phyloP scores from a whole-genome alignment of 2,888 invertebrate genomes.

The Drosophila sordidula region DNA sequence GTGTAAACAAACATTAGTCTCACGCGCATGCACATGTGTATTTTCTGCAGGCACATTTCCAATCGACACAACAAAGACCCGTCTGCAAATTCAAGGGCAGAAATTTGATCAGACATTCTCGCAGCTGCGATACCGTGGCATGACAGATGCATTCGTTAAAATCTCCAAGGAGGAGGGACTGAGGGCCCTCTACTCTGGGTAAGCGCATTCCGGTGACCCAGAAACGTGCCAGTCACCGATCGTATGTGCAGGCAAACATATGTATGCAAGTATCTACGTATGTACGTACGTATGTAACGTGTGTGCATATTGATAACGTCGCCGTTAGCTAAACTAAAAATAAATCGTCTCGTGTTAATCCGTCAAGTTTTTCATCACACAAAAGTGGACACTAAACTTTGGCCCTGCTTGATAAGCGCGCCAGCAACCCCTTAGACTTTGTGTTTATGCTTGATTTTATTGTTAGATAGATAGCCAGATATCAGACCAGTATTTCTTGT shows the following conservation, averaged over 20 bases:
- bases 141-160: constrained; percentile 95
- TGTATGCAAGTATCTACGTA: not conserved
- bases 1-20: constrained; percentile 64
- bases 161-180: constrained; percentile 95
- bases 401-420: constrained; percentile 51
- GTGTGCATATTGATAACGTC: constrained; percentile 37
- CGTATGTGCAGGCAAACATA: not conserved
- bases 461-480: constrained; percentile 18
- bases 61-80: constrained; percentile 97
- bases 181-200: constrained; percentile 94
- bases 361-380: constrained; percentile 30
- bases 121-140: constrained; percentile 93
- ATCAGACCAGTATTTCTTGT: constrained; percentile 21
- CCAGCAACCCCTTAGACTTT: constrained; percentile 61
- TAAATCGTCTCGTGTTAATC: constrained; percentile 33
- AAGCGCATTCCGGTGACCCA: constrained; percentile 73
- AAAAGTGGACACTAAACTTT: constrained; percentile 51
- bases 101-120: constrained; percentile 91
- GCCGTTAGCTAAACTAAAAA: constrained; percentile 12
- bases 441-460: constrained; percentile 16
- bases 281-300: constrained; percentile 2
- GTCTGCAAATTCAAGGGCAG: constrained; percentile 97
- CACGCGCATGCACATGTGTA: constrained; percentile 22
- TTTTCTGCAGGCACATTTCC: constrained; percentile 93
- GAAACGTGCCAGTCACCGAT: constrained; percentile 25